phyloP scores from a whole-genome alignment of 2,888 invertebrate species.

The Heliconius ethilla region DNA sequence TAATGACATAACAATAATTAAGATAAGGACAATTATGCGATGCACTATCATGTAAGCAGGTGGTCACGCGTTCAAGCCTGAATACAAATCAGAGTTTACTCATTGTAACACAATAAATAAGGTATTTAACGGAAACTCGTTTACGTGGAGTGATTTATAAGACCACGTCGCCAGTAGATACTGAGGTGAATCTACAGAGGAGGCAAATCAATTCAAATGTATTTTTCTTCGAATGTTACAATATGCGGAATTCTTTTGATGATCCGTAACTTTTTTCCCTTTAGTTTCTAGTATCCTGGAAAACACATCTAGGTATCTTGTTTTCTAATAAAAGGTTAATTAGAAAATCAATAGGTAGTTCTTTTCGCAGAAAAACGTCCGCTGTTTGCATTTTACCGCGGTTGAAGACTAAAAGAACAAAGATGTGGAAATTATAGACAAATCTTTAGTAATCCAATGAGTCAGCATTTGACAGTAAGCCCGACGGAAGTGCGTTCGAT shows the following conservation, averaged over 20 bases:
- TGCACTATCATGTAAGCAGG: constrained; percentile 38
- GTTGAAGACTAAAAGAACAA: background rate
- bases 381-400: background rate
- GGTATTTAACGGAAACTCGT: constrained; percentile 49
- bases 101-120: constrained; percentile 41
- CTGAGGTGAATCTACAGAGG: constrained; percentile 20
- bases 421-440: too few species aligned
- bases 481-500: too few species aligned
- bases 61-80: constrained; percentile 40
- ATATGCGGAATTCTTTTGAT: constrained; percentile 7
- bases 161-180: constrained; percentile 1
- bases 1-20: background rate
- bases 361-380: background rate
- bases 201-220: constrained; percentile 28
- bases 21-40: background rate
- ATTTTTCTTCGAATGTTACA: background rate
- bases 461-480: too few species aligned
- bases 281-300: background rate
- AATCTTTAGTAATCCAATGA: too few species aligned
- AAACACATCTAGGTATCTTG: background rate
- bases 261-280: background rate
- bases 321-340: background rate
- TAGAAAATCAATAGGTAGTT: background rate
- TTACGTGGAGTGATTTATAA: constrained; percentile 45
- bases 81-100: constrained; percentile 43